A percentile compares a stretch with the other conserved stretches of the same genome.
These are phyloP conservation scores for Eulacestoma nigropectus DNA, from an alignment of 2,113 vertebrate species.

Conservation along the genomic window DNA sequence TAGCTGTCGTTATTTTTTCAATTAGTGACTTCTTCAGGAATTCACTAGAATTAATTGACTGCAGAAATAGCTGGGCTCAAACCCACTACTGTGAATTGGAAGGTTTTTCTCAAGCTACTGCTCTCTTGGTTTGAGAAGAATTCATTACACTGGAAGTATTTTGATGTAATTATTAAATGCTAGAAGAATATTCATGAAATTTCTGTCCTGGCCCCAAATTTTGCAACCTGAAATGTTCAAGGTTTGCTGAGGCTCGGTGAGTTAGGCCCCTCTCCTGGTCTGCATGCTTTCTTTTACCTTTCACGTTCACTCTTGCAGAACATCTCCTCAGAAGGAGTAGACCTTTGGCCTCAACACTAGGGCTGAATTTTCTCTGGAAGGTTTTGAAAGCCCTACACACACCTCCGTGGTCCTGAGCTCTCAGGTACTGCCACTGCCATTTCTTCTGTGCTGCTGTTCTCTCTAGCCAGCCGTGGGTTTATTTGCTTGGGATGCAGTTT, in stretches of 20 bases:
- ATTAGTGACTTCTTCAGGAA: conserved; percentile 39
- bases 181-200: neutral
- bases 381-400: neutral
- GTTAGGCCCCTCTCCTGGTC: neutral
- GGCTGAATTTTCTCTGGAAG: neutral
- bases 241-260: neutral
- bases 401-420: neutral
- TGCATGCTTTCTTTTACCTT: neutral
- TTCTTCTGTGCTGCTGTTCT: neutral
- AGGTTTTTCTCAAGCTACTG: conserved; percentile 21
- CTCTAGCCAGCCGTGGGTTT: neutral
- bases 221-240: neutral
- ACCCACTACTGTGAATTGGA: neutral
- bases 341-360: neutral
- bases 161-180: neutral
- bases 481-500: neutral
- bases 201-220: neutral
- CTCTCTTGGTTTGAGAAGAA: neutral
- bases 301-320: neutral
- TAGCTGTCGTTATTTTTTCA: neutral
- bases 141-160: neutral
- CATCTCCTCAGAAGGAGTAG: neutral
- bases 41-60: conserved; percentile 6
- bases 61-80: conserved; percentile 15
- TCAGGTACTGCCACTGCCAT: neutral